phyloP scores from a whole-genome alignment of 2,113 vertebrate species.

The Cariama cristata region DNA sequence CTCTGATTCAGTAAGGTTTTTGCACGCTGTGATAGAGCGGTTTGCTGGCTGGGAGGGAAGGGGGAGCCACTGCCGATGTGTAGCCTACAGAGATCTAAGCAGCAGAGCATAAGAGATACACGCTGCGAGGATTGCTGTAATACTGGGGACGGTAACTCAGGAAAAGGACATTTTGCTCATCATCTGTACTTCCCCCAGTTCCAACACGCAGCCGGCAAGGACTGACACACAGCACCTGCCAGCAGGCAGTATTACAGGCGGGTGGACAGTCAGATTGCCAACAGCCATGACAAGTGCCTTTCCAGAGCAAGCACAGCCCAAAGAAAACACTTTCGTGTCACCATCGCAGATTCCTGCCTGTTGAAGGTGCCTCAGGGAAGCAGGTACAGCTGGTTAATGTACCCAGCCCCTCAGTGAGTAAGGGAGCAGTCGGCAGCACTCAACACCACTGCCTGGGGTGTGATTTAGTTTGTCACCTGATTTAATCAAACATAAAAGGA shows the following conservation, averaged over 20 bases:
- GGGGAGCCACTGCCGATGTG: background rate
- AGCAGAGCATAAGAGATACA: background rate
- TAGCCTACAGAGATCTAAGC: background rate
- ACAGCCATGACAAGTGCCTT: background rate
- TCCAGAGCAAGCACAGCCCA: background rate
- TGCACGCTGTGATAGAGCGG: background rate
- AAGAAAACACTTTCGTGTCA: background rate
- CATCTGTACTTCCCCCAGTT: rapidly evolving
- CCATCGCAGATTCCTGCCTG: background rate
- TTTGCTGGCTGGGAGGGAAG: background rate
- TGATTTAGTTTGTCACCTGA: background rate
- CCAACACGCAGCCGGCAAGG: background rate
- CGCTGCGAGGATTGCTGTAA: background rate
- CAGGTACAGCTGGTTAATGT: rapidly evolving
- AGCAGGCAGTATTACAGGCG: background rate
- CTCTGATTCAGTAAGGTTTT: background rate
- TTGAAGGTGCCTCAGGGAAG: background rate
- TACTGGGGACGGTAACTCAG: background rate
- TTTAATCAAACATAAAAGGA: background rate
- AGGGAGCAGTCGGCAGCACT: background rate
- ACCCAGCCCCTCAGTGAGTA: background rate
- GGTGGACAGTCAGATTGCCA: background rate
- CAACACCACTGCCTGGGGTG: background rate
- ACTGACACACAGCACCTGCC: background rate
- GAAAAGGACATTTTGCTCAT: rapidly evolving